A percentile compares a stretch with the other conserved stretches of the same genome.
phyloP scores from a whole-genome alignment of 37 sponge, comb jelly and placozoan genomes.

The Haliclona indistincta region DNA sequence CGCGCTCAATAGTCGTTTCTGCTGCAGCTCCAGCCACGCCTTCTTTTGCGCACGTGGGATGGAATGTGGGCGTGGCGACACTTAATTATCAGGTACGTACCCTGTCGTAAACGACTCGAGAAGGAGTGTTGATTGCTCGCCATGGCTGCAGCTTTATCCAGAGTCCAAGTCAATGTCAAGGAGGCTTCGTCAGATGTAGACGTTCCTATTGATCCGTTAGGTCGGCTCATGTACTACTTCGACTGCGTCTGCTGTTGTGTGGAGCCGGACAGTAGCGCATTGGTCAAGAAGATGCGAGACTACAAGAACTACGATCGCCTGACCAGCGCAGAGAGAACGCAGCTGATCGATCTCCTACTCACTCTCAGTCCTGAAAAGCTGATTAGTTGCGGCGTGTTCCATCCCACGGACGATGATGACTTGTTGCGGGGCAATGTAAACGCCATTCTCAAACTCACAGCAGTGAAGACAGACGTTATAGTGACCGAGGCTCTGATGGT shows the following conservation, averaged over 20 bases:
- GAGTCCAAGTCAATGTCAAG: constrained; percentile 24
- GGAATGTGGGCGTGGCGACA: too few relatives aligned
- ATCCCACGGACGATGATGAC: constrained; percentile 15
- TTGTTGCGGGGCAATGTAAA: too few relatives aligned
- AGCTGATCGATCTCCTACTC: constrained; percentile 21
- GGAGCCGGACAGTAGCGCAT: constrained; percentile 3
- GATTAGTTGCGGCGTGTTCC: constrained; percentile 25
- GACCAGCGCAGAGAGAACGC: constrained; percentile 17
- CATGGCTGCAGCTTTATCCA: constrained; percentile 41
- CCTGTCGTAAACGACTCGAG: too few relatives aligned
- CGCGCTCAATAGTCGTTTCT: too few relatives aligned
- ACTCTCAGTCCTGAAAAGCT: too few relatives aligned
- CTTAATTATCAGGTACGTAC: too few relatives aligned
- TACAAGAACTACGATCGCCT: constrained; percentile 35
- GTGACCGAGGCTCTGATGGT: constrained; percentile 31
- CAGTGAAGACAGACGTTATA: constrained; percentile 33
- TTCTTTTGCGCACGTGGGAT: too few relatives aligned
- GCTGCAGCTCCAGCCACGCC: too few relatives aligned
- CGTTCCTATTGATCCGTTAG: constrained; percentile 19
- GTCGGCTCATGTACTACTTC: constrained; percentile 50
- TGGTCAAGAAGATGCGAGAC: constrained; percentile 3
- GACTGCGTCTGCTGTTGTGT: constrained; percentile 35
- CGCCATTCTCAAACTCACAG: constrained; percentile 28
- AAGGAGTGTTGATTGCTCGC: too few relatives aligned
- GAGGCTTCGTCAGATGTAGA: background rate